These are phyloP conservation scores for Zaprionus lachaisei DNA, from an alignment of 1,140 invertebrate genomes.

Conservation along the genomic window DNA sequence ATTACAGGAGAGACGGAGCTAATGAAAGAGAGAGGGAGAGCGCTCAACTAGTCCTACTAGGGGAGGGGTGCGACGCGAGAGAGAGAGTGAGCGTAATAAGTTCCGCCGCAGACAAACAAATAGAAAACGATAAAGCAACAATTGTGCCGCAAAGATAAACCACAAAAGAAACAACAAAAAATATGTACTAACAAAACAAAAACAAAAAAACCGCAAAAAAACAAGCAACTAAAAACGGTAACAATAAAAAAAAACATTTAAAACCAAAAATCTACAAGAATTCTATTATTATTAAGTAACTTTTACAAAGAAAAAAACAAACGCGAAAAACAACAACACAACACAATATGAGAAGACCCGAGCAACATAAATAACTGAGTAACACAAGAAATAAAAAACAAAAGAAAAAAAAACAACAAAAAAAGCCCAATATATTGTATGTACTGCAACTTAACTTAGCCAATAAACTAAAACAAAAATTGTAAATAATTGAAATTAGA, in stretches of 20 bases:
- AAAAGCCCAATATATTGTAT: slow-evolving; percentile 39
- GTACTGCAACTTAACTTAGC: slow-evolving; percentile 68
- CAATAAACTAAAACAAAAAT: slow-evolving; percentile 57
- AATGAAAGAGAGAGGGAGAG: slow-evolving; percentile 14
- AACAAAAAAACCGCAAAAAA: slow-evolving; percentile 53
- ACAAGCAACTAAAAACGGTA: slow-evolving; percentile 67
- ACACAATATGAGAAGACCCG: slow-evolving; percentile 50
- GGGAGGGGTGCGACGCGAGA: slow-evolving; percentile 24
- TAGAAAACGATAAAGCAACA: slow-evolving; percentile 75
- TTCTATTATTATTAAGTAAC: slow-evolving; percentile 80
- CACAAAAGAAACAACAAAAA: slow-evolving; percentile 47
- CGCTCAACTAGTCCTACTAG: slow-evolving; percentile 3
- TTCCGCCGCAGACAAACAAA: slow-evolving; percentile 37
- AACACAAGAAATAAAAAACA: slow-evolving; percentile 50
- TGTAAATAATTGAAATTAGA: slow-evolving; percentile 63
- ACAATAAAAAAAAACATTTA: slow-evolving; percentile 80
- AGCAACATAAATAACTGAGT: slow-evolving; percentile 60
- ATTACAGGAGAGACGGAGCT: slow-evolving; percentile 32
- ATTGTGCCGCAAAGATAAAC: slow-evolving; percentile 74
- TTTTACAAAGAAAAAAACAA: slow-evolving; percentile 66
- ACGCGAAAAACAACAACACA: slow-evolving; percentile 12
- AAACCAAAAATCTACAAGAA: slow-evolving; percentile 83
- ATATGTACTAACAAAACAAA: slow-evolving; percentile 35
- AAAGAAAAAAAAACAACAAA: slow-evolving; percentile 49
- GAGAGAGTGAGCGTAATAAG: slow-evolving; percentile 33